phyloP scores from a whole-genome alignment of 2,113 vertebrate genomes.

The Elanoides forficatus region DNA sequence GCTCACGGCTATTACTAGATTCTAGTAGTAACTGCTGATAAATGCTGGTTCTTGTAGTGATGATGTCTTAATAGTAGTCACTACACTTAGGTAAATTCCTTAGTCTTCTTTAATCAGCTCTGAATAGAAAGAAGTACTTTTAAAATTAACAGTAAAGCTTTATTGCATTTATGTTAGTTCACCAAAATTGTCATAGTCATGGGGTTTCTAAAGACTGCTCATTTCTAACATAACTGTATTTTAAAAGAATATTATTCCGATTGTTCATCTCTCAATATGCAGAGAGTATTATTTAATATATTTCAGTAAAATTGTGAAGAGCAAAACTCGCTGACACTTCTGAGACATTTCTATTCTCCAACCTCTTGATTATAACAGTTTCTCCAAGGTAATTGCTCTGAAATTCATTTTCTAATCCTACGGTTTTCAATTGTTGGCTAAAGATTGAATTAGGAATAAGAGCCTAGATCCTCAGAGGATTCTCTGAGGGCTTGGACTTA shows the following conservation, averaged over 20 bases:
- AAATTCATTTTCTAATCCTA: slow-evolving; percentile 42
- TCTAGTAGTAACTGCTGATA: neutral
- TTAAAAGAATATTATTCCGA: neutral
- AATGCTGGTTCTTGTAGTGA: neutral
- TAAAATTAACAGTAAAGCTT: neutral
- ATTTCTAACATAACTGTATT: neutral
- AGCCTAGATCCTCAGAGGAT: neutral
- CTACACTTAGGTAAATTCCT: neutral
- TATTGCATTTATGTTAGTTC: neutral
- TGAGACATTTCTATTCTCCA: slow-evolving; percentile 22
- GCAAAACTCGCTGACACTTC: neutral
- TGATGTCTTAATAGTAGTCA: neutral
- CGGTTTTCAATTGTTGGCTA: slow-evolving; percentile 18
- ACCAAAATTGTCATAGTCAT: neutral
- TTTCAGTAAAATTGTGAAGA: neutral
- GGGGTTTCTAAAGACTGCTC: neutral
- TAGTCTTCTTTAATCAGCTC: neutral
- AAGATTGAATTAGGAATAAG: slow-evolving; percentile 40
- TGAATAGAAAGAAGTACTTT: neutral
- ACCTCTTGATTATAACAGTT: slow-evolving; percentile 31
- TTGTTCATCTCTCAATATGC: neutral
- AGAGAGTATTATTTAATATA: slow-evolving; percentile 19
- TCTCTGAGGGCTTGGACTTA: neutral
- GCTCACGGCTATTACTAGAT: neutral
- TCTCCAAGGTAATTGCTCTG: slow-evolving; percentile 32